These are phyloP conservation scores for Malachius bipustulatus DNA, from an alignment of 2,888 invertebrate genomes.

Conservation along the genomic window DNA sequence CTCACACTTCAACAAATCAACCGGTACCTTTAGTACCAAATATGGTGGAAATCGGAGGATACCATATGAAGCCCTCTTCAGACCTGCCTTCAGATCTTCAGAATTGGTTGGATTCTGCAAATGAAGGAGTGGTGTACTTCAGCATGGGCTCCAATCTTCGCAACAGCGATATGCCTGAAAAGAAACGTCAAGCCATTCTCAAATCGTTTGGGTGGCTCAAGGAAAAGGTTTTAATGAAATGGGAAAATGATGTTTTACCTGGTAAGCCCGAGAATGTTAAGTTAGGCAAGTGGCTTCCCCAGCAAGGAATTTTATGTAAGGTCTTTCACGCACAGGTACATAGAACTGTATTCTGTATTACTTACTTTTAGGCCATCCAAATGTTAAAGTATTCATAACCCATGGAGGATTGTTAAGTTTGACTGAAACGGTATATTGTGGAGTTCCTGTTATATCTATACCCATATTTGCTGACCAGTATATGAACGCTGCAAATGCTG, in stretches of 20 bases:
- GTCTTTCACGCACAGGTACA: too few species aligned
- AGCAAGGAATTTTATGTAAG: conserved; percentile 16
- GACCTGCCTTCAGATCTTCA: conserved; percentile 37
- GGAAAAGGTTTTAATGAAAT: conserved; percentile 41
- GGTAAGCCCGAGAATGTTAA: conserved; percentile 35
- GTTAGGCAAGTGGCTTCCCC: conserved; percentile 32
- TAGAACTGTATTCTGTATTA: too few species aligned
- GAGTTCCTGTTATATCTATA: conserved; percentile 18
- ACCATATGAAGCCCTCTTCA: conserved; percentile 32
- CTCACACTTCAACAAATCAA: conserved; percentile 40
- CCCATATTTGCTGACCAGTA: conserved; percentile 20
- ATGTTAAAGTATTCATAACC: conserved; percentile 21
- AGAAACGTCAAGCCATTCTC: conserved; percentile 41
- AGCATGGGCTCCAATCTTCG: conserved; percentile 49
- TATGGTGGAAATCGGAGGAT: conserved; percentile 45
- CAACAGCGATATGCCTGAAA: conserved; percentile 42
- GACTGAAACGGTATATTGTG: conserved; percentile 19
- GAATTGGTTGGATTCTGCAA: conserved; percentile 40
- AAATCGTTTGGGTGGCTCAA: conserved; percentile 47
- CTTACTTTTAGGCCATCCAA: conserved; percentile 19
- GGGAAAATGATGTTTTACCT: conserved; percentile 37
- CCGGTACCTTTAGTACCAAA: conserved; percentile 42
- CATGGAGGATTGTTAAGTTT: conserved; percentile 21
- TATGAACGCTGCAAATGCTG: conserved; percentile 16
- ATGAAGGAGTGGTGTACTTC: conserved; percentile 44